Evolutionary conservation across 2,113 vertebrate species (phyloP), one percentile per base, ranked within the genome.

Genomic region (Okapia johnstoni): DNA sequence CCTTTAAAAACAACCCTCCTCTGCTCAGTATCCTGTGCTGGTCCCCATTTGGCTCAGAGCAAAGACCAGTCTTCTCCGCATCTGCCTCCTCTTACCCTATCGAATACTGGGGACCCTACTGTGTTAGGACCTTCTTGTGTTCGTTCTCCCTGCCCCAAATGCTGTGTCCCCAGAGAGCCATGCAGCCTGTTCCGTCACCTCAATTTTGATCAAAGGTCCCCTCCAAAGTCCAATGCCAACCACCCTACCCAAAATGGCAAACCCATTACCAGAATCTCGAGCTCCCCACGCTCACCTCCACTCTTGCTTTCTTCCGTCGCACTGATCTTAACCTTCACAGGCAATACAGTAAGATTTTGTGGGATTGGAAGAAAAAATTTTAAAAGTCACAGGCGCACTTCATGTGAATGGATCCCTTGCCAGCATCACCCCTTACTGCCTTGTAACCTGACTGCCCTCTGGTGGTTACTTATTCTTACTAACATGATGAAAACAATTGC

Each of bases 371-470:
- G 58, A 46, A 84, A 84, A 36, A 92, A 92, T 76, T 91, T 92
- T 46, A 25, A 88, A 88, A 89, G 50, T 88, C 77, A 77, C 61
- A 28, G 57, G 30, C 70, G 36, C 40, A 19, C 46, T 61, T 70
- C 17, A 0, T 55, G 58, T 50, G 33, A 79, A 40, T 25, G 3
- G 55, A 7, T 12, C 55, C 6, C 3, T 55, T 48, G 70, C 28
- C 81, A 15, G 2, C 11, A 1, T 84, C 33, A 7, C 12, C 36
- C 36, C 36, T 66, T 58, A 21, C 25, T 33, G 54, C 43, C 48
- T 90, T 87, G 79, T 55, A 46, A 43, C 85, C 19, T 43, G 91
- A 76, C 85, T 94, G 96, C 96, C 97, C 97, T 95, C 97, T 98
- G 66, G 85, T 97, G 96, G 98, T 83, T 30, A 83, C 46, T 40